Evolutionary conservation across 2,113 vertebrate genomes (phyloP), one percentile per base, ranked within the genome.

Genomic region (Hippocampus barbouri): DNA sequence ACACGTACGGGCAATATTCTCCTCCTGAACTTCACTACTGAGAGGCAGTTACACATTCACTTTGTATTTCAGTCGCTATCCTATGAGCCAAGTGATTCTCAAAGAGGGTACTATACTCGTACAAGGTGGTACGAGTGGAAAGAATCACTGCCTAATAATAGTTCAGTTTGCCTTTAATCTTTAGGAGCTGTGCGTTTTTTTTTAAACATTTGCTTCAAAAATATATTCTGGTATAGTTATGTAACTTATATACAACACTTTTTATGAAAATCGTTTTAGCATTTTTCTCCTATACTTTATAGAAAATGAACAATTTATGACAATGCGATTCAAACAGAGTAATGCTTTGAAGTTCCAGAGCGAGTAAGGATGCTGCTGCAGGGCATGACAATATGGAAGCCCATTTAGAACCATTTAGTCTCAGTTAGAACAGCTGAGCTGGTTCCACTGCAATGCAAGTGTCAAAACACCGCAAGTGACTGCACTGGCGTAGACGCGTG

Each of bases 391-490:
- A 73, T 77, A 79, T 75, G 72, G 67, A 40, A 83, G 73, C 83
- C 69, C 70, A 65, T 15, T 16, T 60, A 47, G 69, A 77, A 79
- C 72, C 83, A 66, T 69, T 51, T 77, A 66, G 78, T 79, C 72
- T 65, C 69, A 64, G 59, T 43, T 72, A 30, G 68, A 80, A 73
- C 85, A 82, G 82, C 80, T 80, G 79, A 80, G 82, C 56, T 75
- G 43, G 64, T 54, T 34, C 27, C 59, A 34, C 59, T 34, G 56
- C 71, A 68, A 51, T 64, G 64, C 2, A 68, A 80, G 75, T 75
- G 83, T 77, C 61, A 75, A 72, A 86, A 78, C 79, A 80, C 71
- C 65, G 76, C 82, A 79, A 77, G 72, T 45, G n/a, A 25, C 79
- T n/a, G 63, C 68, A 41, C 38, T 25, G 25, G 34, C 57, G 43